Percentiles rank a stretch among this genome's conserved stretches.
Evolutionary conservation across 2,113 vertebrate genomes (phyloP).

Genomic region (Sinocyclocheilus anophthalmus): DNA sequence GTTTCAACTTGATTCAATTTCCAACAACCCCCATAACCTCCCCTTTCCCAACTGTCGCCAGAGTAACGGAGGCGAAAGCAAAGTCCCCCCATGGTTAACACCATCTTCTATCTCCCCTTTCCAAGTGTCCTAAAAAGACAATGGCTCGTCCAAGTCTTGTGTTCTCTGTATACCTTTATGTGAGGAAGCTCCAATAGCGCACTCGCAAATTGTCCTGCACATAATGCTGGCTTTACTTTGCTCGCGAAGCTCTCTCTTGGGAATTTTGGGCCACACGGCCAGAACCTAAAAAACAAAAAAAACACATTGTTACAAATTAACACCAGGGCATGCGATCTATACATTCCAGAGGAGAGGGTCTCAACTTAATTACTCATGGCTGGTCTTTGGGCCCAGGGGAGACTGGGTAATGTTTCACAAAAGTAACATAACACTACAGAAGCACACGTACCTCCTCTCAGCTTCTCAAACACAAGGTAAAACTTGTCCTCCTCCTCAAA

Average conservation of each 20-base stretch:
- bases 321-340: neutral
- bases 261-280: conserved; percentile 96
- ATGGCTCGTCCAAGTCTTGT: neutral
- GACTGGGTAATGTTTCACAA: conserved; percentile 5
- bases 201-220: conserved; percentile 95
- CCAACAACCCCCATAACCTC: neutral
- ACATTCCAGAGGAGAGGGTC: neutral
- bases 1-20: neutral
- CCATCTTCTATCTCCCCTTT: neutral
- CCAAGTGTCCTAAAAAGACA: too few relatives aligned
- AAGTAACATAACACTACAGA: neutral
- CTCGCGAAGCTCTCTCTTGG: conserved; percentile 90
- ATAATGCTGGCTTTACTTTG: conserved; percentile 93
- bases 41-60: neutral
- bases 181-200: conserved; percentile 94
- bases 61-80: too few relatives aligned
- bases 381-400: neutral
- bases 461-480: conserved; percentile 98
- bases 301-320: neutral
- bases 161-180: conserved; percentile 85
- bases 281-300: conserved; percentile 86
- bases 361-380: neutral
- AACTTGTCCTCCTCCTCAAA: conserved; percentile 98
- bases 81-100: neutral
- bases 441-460: conserved; percentile 84